Percentiles rank a stretch among this genome's conserved stretches.
These are phyloP conservation scores for Epinotia nisella DNA, from an alignment of 2,888 invertebrate genomes.

Conservation along the genomic window DNA sequence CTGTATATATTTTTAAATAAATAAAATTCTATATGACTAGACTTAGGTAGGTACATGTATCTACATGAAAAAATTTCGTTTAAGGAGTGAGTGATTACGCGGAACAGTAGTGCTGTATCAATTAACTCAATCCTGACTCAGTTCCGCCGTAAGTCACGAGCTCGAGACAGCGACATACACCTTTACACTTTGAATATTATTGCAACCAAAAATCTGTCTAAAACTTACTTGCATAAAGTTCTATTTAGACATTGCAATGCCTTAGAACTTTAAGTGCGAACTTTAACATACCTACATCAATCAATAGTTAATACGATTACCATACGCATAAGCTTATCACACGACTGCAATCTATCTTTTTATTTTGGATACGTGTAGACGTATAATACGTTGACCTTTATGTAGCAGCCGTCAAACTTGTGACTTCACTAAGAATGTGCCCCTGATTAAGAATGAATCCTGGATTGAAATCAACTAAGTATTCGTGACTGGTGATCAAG, in stretches of 20 bases:
- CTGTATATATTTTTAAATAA: no score
- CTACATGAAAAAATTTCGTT: conserved; percentile 19
- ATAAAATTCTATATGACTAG: neutral
- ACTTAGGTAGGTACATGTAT: no score
- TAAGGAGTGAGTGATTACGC: conserved; percentile 36
- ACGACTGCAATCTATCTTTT: conserved; percentile 29
- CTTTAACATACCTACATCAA: conserved; percentile 25
- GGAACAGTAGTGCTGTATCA: conserved; percentile 34
- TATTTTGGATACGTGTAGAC: conserved; percentile 6
- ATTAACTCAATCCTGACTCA: conserved; percentile 41
- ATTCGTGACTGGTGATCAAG: no score
- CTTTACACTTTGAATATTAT: neutral
- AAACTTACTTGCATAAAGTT: neutral
- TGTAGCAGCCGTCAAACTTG: neutral
- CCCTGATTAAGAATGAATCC: no score
- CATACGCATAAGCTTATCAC: conserved; percentile 36
- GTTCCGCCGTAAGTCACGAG: conserved; percentile 41
- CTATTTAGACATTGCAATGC: neutral
- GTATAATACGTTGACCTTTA: conserved; percentile 25
- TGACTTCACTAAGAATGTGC: neutral
- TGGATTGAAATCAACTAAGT: no score
- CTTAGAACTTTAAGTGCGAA: conserved; percentile 3
- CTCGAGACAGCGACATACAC: neutral
- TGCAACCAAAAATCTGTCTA: neutral
- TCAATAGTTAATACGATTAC: conserved; percentile 33